phyloP scores from a whole-genome alignment of 2,888 invertebrate species.

The Panzeria rudis region DNA sequence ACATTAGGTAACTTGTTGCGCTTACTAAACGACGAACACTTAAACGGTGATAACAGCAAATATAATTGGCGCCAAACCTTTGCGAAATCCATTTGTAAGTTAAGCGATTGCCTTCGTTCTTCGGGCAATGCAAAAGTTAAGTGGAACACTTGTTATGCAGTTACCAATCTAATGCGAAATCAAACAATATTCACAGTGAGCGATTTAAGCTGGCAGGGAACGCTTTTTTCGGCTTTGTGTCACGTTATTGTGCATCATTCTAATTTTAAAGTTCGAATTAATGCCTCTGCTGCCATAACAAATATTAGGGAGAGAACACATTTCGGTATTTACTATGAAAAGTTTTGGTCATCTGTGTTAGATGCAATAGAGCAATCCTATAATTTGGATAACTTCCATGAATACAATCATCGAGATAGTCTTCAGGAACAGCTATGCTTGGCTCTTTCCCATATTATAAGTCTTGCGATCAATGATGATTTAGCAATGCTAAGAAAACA shows the following conservation, averaged over 20 bases:
- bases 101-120: constrained; percentile 88
- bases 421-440: constrained; percentile 94
- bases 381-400: constrained; percentile 91
- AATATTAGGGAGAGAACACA: constrained; percentile 86
- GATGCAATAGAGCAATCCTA: constrained; percentile 91
- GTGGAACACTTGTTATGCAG: constrained; percentile 96
- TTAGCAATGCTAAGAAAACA: constrained; percentile 84
- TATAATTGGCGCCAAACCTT: constrained; percentile 85
- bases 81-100: constrained; percentile 86
- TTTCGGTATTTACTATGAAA: constrained; percentile 87
- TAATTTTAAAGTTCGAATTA: constrained; percentile 95
- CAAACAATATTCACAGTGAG: constrained; percentile 79
- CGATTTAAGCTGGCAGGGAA: constrained; percentile 84
- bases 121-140: constrained; percentile 93
- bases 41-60: constrained; percentile 82
- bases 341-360: constrained; percentile 89
- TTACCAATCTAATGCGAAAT: constrained; percentile 91
- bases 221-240: constrained; percentile 88
- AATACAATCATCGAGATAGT: constrained; percentile 93
- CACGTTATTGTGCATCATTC: constrained; percentile 88
- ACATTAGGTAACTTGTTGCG: constrained; percentile 92
- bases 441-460: constrained; percentile 89
- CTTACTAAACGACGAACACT: constrained; percentile 85
- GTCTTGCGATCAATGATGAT: constrained; percentile 86
- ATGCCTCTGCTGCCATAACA: constrained; percentile 91